Base-by-base conservation (phyloP, 2,797 vertebrate species). In the Echiichthys vipera region DNA sequence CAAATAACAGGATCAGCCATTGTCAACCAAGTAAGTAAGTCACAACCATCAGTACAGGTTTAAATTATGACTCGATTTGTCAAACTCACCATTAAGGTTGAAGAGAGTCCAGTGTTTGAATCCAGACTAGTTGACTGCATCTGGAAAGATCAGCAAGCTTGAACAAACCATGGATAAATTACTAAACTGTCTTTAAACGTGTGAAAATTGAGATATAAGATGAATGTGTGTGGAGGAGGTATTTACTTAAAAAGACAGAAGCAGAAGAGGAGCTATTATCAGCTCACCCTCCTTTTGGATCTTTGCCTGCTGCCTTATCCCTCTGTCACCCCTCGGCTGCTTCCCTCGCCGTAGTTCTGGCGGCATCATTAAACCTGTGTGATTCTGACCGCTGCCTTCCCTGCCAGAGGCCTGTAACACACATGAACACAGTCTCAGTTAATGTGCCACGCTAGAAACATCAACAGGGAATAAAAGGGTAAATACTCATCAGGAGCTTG, bases 331-430 rank as follows among this genome's bases (percentile, higher is more conserved):
- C 25, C 36, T 65, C 57, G 34, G 56, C 54, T 51, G 37, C 51
- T 24, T 65, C 53, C 39, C 29, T 58, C 18, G 2, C 39, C 3
- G 10, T 43, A 24, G 0, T 17, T 67, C 29, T 77, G 78, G 74
- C 85, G 78, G 78, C 63, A 65, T 82, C 65, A 81, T 90, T 86
- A 88, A 88, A 80, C 66, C 77, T 24, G 37, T 65, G 18, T 54
- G 69, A 37, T 43, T 45, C 56, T 24, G 30, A 43, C 49, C n/a
- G 47, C 63, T 50, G 36, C 29, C 55, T 27, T 36, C 3, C 4
- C 39, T 50, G 39, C 43, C 57, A 53, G 53, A 42, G 53, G 49
- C 27, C 71, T 32, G 5, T 11, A 55, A 5, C 45, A 37, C 70
- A 46, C 34, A 67, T 1, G 34, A 14, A 56, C 39, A 40, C 45